Evolutionary conservation across 2,113 vertebrate genomes (phyloP).

Genomic region (Ophthalmotilapia sp.): DNA sequence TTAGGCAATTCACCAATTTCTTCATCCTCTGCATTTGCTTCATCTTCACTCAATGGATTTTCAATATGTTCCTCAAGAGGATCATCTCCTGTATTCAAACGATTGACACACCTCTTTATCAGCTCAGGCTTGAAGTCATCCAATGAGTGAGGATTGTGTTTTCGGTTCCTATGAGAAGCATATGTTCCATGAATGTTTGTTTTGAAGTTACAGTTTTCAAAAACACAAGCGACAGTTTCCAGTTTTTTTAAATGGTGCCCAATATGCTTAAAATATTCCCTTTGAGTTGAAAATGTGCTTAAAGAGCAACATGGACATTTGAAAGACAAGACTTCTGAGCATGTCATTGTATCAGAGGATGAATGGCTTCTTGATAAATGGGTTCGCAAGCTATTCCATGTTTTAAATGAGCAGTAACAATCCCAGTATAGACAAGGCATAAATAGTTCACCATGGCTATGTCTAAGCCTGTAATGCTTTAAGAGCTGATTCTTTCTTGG

Average conservation of each 20-base stretch:
- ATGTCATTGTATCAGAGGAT: not conserved
- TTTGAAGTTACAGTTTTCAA: conserved; percentile 6
- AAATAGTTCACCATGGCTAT: not conserved
- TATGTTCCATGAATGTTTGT: not conserved
- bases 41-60: fast-evolving
- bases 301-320: not conserved
- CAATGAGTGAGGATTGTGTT: not conserved
- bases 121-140: no score
- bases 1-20: not conserved
- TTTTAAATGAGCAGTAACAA: conserved; percentile 24
- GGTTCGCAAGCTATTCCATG: not conserved
- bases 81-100: no score
- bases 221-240: not conserved
- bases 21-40: not conserved
- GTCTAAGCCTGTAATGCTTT: not conserved
- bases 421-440: not conserved
- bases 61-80: not conserved
- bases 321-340: fast-evolving
- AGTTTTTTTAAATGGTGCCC: conserved; percentile 11
- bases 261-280: conserved; percentile 21
- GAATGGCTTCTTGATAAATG: not conserved
- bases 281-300: not conserved
- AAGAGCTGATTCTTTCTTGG: not conserved
- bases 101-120: no score
- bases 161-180: not conserved